These are phyloP conservation scores for Rhagophthalmus giganteus DNA, from an alignment of 2,888 invertebrate species.

Conservation along the genomic window DNA sequence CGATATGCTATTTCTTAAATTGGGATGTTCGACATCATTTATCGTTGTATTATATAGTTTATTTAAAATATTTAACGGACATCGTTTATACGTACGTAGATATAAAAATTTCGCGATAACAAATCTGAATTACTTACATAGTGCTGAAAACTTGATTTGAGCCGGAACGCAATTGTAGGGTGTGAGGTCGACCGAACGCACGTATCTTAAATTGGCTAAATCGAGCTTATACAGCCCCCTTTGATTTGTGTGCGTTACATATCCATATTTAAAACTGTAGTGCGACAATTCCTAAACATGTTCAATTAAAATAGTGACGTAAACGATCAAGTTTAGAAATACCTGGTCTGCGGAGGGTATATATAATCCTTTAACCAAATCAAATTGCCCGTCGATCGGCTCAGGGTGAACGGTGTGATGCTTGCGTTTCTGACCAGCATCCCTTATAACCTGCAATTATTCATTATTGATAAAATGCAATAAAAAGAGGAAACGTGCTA, in stretches of 20 bases:
- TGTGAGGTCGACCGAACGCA: slow-evolving; percentile 70
- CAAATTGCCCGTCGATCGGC: slow-evolving; percentile 75
- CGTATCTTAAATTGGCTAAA: slow-evolving; percentile 70
- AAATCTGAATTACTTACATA: slow-evolving; percentile 63
- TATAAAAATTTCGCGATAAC: too few relatives aligned
- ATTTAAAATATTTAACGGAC: too few relatives aligned
- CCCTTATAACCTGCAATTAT: slow-evolving; percentile 63
- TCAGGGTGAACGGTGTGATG: slow-evolving; percentile 74
- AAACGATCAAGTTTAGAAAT: slow-evolving; percentile 10
- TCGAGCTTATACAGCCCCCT: slow-evolving; percentile 74
- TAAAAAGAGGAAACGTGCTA: too few relatives aligned
- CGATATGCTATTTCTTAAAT: too few relatives aligned
- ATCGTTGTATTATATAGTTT: too few relatives aligned
- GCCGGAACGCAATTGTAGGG: slow-evolving; percentile 74
- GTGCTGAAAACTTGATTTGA: slow-evolving; percentile 68
- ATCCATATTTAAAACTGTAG: slow-evolving; percentile 69
- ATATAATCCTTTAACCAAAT: slow-evolving; percentile 67
- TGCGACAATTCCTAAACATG: slow-evolving; percentile 58
- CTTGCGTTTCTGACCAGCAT: slow-evolving; percentile 70
- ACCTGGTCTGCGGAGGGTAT: slow-evolving; percentile 64
- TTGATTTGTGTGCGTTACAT: slow-evolving; percentile 73
- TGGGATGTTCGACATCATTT: too few relatives aligned
- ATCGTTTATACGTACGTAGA: too few relatives aligned
- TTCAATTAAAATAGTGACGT: neutral
- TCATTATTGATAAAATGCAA: too few relatives aligned